These are phyloP conservation scores for Rattus rattus DNA, from an alignment of 2,113 vertebrate species.

Conservation along the genomic window DNA sequence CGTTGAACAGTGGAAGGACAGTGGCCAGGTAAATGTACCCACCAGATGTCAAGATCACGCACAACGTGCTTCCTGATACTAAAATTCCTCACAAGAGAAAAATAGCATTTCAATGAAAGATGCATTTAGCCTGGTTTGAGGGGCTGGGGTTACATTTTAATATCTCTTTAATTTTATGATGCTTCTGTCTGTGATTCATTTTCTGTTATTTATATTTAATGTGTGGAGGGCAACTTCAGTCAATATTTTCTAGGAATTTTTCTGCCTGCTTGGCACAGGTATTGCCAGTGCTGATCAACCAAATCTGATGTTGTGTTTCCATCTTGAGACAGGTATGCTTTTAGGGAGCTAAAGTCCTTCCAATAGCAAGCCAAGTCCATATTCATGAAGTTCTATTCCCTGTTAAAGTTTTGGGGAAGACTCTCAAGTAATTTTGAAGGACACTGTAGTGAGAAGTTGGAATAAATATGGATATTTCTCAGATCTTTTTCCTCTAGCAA, in stretches of 20 bases:
- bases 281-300: background rate
- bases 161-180: background rate
- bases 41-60: conserved; percentile 43
- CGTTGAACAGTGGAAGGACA: conserved; percentile 47
- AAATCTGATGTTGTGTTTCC: too few relatives aligned
- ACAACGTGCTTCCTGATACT: background rate
- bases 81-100: background rate
- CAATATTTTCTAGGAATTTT: background rate
- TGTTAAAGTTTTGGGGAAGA: background rate
- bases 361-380: background rate
- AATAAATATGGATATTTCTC: background rate
- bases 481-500: background rate
- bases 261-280: background rate
- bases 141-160: background rate
- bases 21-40: conserved; percentile 17
- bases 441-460: background rate
- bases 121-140: background rate
- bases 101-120: background rate
- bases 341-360: background rate
- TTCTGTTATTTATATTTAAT: background rate
- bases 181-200: background rate
- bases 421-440: background rate
- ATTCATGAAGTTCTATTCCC: background rate
- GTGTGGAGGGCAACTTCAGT: background rate
- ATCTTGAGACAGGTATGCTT: background rate